phyloP scores from a whole-genome alignment of 2,797 vertebrate species.

The Lacerta agilis region DNA sequence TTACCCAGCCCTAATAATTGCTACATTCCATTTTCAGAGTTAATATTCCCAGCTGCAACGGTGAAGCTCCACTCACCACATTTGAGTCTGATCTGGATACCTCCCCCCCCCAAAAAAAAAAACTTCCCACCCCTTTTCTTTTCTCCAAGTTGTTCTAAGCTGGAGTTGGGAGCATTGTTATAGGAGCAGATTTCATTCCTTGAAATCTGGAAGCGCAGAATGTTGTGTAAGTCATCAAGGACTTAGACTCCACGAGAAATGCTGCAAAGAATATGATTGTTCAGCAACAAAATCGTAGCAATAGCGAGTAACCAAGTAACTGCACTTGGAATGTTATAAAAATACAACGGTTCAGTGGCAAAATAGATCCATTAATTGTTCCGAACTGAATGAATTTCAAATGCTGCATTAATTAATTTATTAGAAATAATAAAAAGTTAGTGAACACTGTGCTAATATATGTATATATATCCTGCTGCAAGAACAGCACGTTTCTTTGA shows the following conservation, averaged over 20 bases:
- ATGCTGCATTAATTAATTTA: not conserved
- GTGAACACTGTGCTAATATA: not conserved
- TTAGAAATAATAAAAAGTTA: not conserved
- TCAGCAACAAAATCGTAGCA: not conserved
- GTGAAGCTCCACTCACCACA: not conserved
- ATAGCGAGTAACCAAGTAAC: not conserved
- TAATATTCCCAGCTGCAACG: not conserved
- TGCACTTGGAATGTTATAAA: not conserved
- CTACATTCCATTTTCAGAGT: conserved; percentile 4
- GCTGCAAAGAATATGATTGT: not conserved
- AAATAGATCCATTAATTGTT: not conserved
- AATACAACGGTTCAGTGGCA: not conserved
- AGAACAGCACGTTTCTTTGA: not conserved
- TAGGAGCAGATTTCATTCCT: not conserved
- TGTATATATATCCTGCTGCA: no score
- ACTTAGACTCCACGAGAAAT: not conserved
- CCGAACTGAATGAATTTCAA: not conserved
- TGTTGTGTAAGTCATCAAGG: not conserved
- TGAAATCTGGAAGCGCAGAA: not conserved
- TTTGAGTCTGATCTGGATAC: not conserved
- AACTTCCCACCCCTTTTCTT: no score
- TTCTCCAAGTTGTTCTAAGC: not conserved
- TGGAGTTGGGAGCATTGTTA: not conserved
- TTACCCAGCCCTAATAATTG: not conserved
- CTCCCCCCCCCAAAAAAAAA: no score